Evolutionary conservation across 1,140 invertebrate genomes (phyloP).

Genomic region (Euschistus heros): DNA sequence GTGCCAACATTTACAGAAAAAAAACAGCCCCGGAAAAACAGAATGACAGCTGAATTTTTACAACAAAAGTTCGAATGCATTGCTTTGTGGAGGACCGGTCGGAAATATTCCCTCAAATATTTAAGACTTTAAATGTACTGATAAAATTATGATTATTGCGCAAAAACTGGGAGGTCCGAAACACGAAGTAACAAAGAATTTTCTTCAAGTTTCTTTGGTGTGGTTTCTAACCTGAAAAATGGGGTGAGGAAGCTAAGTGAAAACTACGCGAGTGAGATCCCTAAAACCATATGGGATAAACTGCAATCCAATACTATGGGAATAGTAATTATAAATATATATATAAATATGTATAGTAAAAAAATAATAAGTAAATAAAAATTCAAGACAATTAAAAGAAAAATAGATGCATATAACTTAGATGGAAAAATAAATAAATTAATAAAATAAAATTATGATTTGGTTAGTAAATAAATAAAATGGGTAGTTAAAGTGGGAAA

Average conservation of each 20-base stretch:
- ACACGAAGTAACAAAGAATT: conserved; percentile 26
- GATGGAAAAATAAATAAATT: background rate
- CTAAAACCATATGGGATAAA: conserved; percentile 13
- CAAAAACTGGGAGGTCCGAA: background rate
- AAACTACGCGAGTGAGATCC: conserved; percentile 24
- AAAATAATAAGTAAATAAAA: background rate
- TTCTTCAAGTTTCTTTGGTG: conserved; percentile 22
- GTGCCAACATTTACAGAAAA: conserved; percentile 13
- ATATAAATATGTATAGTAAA: conserved; percentile 1
- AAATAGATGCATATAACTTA: background rate
- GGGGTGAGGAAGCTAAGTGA: conserved; percentile 22
- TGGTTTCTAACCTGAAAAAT: conserved; percentile 15
- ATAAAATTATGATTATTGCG: background rate
- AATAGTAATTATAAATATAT: background rate
- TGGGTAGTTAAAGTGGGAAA: too few species aligned
- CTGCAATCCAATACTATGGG: conserved; percentile 19
- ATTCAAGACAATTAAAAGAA: background rate
- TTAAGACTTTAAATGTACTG: background rate
- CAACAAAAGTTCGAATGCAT: conserved; percentile 7
- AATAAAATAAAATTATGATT: background rate
- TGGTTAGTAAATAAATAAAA: background rate
- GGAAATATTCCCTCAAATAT: conserved; percentile 12
- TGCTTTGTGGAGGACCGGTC: background rate
- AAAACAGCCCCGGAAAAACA: conserved; percentile 10
- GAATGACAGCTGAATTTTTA: background rate